These are phyloP conservation scores for Drosophila watanabei DNA, from an alignment of 1,140 invertebrate genomes.

Conservation along the genomic window DNA sequence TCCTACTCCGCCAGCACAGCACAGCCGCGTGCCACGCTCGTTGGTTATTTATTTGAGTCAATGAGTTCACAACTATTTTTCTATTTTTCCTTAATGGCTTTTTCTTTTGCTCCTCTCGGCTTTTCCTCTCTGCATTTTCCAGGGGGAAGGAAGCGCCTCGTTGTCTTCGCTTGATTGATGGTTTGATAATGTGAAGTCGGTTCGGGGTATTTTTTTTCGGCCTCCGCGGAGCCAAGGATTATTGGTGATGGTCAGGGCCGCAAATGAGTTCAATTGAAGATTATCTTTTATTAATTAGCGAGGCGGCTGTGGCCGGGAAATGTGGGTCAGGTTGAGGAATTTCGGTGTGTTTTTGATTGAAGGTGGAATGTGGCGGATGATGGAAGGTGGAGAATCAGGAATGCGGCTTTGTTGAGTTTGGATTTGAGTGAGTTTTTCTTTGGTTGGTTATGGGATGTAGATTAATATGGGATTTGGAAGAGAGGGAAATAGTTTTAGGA, in stretches of 20 bases:
- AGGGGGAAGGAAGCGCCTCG: slow-evolving; percentile 67
- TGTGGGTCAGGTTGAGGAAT: slow-evolving; percentile 33
- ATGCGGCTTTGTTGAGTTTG: neutral
- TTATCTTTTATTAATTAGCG: slow-evolving; percentile 56
- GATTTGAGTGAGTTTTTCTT: neutral
- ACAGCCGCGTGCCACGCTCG: slow-evolving; percentile 49
- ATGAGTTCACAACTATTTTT: slow-evolving; percentile 84
- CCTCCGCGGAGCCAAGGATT: slow-evolving; percentile 19
- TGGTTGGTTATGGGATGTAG: neutral
- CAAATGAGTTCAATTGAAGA: slow-evolving; percentile 55
- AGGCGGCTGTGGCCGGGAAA: slow-evolving; percentile 7
- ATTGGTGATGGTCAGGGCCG: slow-evolving; percentile 23
- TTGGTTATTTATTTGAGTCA: slow-evolving; percentile 82
- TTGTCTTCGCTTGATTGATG: slow-evolving; percentile 78
- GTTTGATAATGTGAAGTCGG: slow-evolving; percentile 67
- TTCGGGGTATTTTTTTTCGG: slow-evolving; percentile 5
- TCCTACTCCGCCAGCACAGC: slow-evolving; percentile 28
- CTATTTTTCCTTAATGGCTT: slow-evolving; percentile 73
- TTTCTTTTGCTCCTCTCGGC: slow-evolving; percentile 37
- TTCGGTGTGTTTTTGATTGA: slow-evolving; percentile 12
- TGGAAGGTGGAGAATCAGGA: slow-evolving; percentile 12
- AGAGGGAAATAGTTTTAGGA: neutral
- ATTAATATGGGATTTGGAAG: neutral
- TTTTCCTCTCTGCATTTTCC: slow-evolving; percentile 18
- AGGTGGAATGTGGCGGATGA: slow-evolving; percentile 18